A percentile compares a stretch with the other conserved stretches of the same genome.
These are phyloP conservation scores for Arrhopalites spinosus DNA, from an alignment of 2,888 invertebrate genomes.

Conservation along the genomic window DNA sequence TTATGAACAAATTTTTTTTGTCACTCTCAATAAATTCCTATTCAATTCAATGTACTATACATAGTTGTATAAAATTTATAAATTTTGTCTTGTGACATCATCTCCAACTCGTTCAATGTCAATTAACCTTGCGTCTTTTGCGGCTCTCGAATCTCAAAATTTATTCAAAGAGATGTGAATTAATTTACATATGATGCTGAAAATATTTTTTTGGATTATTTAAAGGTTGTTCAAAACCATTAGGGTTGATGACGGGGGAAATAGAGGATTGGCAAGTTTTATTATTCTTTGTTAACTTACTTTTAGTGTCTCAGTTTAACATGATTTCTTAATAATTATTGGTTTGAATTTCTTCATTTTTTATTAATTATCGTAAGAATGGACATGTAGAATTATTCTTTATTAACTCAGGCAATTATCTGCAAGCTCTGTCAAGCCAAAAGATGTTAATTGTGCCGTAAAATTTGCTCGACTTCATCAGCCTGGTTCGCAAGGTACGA, in stretches of 20 bases:
- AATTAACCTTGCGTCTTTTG: background rate
- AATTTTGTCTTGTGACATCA: background rate
- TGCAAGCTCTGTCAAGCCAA: constrained; percentile 62
- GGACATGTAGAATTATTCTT: constrained; percentile 46
- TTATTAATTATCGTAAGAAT: background rate
- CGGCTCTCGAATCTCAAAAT: too few species aligned
- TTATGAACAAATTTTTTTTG: background rate
- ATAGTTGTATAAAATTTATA: background rate
- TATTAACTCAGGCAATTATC: constrained; percentile 64
- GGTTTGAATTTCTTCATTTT: background rate
- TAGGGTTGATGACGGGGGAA: constrained; percentile 62
- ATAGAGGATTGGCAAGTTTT: constrained; percentile 65
- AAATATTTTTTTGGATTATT: too few species aligned
- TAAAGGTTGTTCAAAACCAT: constrained; percentile 58
- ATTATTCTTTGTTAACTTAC: too few species aligned
- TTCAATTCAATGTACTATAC: too few species aligned
- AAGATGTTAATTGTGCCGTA: constrained; percentile 59
- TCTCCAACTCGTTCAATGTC: background rate
- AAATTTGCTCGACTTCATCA: constrained; percentile 62
- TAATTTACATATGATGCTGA: too few species aligned
- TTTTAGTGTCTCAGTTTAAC: too few species aligned
- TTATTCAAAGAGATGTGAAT: too few species aligned
- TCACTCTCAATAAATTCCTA: too few species aligned
- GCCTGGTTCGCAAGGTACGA: constrained; percentile 58
- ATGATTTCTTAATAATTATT: background rate